Conservation (phyloP, 2,797 vertebrate genomes). For the Diceros bicornis region DNA sequence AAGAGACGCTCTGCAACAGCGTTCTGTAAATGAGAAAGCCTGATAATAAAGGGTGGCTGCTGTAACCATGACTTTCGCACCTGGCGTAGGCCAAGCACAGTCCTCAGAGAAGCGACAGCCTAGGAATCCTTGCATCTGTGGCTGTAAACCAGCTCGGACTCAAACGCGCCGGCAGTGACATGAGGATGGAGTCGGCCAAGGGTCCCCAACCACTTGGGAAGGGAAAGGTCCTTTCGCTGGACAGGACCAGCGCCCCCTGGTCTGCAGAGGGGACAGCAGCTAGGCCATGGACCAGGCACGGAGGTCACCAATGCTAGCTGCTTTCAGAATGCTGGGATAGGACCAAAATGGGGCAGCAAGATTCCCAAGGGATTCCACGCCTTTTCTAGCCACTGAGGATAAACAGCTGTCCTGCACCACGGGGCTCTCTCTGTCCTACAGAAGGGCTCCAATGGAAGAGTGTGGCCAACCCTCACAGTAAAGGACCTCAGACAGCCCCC, state of each 20-base stretch:
- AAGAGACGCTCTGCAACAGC: neutral
- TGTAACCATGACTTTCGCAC: rapidly evolving
- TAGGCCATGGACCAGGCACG: neutral
- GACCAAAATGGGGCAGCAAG: neutral
- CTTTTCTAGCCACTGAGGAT: neutral
- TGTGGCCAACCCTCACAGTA: rapidly evolving
- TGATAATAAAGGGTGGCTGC: too few species aligned
- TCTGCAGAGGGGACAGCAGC: neutral
- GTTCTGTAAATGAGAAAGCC: neutral
- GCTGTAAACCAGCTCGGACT: neutral
- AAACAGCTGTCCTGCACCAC: neutral
- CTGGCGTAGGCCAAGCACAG: neutral
- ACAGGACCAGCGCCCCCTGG: neutral
- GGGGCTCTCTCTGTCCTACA: neutral
- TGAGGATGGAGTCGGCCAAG: rapidly evolving
- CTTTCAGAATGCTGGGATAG: neutral
- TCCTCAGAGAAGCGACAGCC: neutral
- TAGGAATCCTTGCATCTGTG: rapidly evolving
- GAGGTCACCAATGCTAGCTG: neutral
- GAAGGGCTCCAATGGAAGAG: neutral
- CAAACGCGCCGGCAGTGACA: too few species aligned
- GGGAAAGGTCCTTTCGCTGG: neutral
- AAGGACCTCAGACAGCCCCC: neutral
- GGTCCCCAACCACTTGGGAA: neutral
- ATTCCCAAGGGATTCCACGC: rapidly evolving